phyloP scores from a whole-genome alignment of 2,113 vertebrate species.

The Malurus elegans region DNA sequence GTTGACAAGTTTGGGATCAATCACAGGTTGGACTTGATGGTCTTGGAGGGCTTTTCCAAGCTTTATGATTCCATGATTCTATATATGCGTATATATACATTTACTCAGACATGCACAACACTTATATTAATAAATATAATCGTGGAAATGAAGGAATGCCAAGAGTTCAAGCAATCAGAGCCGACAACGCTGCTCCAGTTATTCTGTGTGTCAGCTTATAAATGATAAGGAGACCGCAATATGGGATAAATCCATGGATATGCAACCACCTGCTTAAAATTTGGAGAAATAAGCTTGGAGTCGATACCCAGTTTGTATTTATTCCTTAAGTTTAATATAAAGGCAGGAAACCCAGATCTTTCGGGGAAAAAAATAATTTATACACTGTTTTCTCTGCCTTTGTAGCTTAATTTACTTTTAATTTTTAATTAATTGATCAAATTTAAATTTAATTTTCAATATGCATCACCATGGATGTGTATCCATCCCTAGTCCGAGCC shows the following conservation, averaged over 20 bases:
- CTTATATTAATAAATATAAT: not conserved
- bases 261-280: not conserved
- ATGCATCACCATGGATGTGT: accelerated
- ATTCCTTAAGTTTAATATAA: not conserved
- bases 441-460: not conserved
- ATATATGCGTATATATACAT: not conserved
- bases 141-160: not conserved
- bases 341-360: not conserved
- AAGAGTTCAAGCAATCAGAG: not conserved
- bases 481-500: not conserved
- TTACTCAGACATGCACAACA: accelerated
- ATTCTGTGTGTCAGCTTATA: not conserved
- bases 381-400: not conserved
- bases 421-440: not conserved
- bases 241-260: accelerated
- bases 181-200: accelerated
- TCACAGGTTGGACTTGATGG: not conserved
- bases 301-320: not conserved
- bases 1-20: not conserved
- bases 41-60: not conserved
- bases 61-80: not conserved
- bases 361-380: not conserved
- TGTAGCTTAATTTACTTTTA: not conserved
- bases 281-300: not conserved
- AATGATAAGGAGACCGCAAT: not conserved